These are phyloP conservation scores for Sepiola atlantica DNA, from an alignment of 2,888 invertebrate genomes.

Conservation along the genomic window DNA sequence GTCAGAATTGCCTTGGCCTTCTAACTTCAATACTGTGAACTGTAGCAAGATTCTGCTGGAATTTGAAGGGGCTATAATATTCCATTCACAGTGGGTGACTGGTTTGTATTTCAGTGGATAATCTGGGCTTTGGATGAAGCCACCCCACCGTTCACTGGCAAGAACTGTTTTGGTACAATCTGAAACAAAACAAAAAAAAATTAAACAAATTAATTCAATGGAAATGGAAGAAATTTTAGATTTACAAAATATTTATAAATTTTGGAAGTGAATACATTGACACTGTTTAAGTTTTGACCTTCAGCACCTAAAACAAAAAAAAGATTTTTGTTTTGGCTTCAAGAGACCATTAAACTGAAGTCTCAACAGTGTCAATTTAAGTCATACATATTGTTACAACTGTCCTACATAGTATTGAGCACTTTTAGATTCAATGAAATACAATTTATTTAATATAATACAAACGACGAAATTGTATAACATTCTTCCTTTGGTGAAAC, in stretches of 20 bases:
- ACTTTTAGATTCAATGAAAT: too few species aligned
- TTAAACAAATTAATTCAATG: background rate
- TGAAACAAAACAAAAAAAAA: slow-evolving; percentile 62
- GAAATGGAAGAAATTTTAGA: background rate
- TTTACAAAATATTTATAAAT: background rate
- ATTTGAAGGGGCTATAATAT: slow-evolving; percentile 86
- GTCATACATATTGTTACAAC: too few species aligned
- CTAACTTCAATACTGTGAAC: slow-evolving; percentile 92
- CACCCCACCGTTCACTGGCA: slow-evolving; percentile 74
- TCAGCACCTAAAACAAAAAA: too few species aligned
- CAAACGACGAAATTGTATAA: too few species aligned
- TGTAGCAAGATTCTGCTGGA: slow-evolving; percentile 91
- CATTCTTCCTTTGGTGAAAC: too few species aligned
- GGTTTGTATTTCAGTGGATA: slow-evolving; percentile 90
- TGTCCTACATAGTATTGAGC: too few species aligned
- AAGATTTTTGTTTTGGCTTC: too few species aligned
- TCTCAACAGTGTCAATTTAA: too few species aligned
- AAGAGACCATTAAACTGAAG: too few species aligned
- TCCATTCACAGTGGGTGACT: slow-evolving; percentile 91
- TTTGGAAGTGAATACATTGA: too few species aligned
- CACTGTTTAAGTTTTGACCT: too few species aligned
- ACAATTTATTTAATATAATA: too few species aligned
- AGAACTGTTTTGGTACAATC: slow-evolving; percentile 95
- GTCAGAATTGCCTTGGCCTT: slow-evolving; percentile 79
- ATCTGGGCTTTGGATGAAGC: slow-evolving; percentile 88